Base-by-base conservation (phyloP, 2,797 vertebrate genomes). In the Platalea minor region DNA sequence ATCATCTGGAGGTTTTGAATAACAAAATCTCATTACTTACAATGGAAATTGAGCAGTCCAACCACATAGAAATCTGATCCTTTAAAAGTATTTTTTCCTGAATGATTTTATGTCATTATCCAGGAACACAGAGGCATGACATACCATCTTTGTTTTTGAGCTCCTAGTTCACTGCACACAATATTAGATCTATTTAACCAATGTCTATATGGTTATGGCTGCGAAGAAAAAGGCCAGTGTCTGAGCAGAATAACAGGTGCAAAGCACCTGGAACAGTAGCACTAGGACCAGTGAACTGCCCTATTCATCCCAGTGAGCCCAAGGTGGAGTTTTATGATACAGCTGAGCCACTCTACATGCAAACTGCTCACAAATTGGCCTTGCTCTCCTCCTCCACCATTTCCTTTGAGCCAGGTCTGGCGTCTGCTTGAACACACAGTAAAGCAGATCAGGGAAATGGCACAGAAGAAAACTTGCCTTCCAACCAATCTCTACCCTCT, bases 251-350 rank as follows among this genome's bases (percentile, higher is more conserved):
- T 12, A 91, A 68, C 89, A 96, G 91, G 93, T 96, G 91, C 94
- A 78, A 41, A 86, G 50, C 95, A 97, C 84, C 86, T 94, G 95
- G 88, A 89, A 39, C 39, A 61, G 85, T 70, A 94, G 53, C 82
- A 37, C 28, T 35, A 63, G 10, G 69, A 43, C 29, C 65, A 78
- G 33, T 88, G 85, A 96, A 92, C 76, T 81, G 73, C 57, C 39
- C 69, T 57, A 72, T 95, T 95, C 88, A 96, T 94, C 43, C 51
- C 56, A 53, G 9, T 5, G 45, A 83, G 39, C 37, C 75, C 39
- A 60, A 85, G 60, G 75, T 74, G 60, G 10, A 74, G 31, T 48
- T 80, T 95, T 91, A 60, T 0, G 2, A 68, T 17, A 73, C 37
- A 54, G 16, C 61, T 84, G 81, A 95, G 75, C 56, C 81, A 23